Base-by-base conservation (phyloP, 2,113 vertebrate genomes). In the Phoxinus phoxinus region DNA sequence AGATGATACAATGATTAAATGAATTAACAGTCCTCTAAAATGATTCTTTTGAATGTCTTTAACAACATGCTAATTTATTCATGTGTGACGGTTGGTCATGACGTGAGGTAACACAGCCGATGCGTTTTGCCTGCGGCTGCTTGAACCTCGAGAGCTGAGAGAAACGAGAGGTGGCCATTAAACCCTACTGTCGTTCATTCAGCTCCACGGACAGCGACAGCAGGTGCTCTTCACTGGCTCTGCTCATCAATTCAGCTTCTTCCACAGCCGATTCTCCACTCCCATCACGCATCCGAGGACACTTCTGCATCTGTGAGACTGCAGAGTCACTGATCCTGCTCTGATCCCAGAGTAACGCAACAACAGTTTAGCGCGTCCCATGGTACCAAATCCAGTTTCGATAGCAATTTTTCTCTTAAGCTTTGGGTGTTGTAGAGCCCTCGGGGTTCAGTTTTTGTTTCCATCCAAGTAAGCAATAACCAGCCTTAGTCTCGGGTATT, bases 381-480 rank as follows among this genome's bases (percentile, higher is more conserved):
- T 3, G 23, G 67, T 53, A 58, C 32, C 30, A 58, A 35, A 72
- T 56, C 27, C 63, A 35, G 44, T 69, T 65, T 72, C 8, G 8
- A 83, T 83, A 44, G 67, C 48, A 83, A 83, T 72, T 83, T 56
- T 71, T 1, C 27, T 51, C 25, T 11, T 44, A 61, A 61, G 65
- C 51, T 30, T 35, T 61, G 12, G 51, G n/a, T 78, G 9, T 51
- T 72, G 65, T 81, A 58, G 3, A 79, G 74, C 74, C 75, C 71
- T 27, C 6, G 6, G 61, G 75, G 2, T 69, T 53, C 23, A 85
- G 71, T 71, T 56, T 61, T 63, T 58, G 32, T 27, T 79, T 71
- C 11, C 10, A 51, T 72, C 56, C 37, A 85, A 69, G 63, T 44
- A 78, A 77, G 74, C 73, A 84, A 84, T 84, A 73, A 77, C 58